Base-by-base conservation (phyloP, 2,113 vertebrate species). In the Poeciliopsis occidentalis region DNA sequence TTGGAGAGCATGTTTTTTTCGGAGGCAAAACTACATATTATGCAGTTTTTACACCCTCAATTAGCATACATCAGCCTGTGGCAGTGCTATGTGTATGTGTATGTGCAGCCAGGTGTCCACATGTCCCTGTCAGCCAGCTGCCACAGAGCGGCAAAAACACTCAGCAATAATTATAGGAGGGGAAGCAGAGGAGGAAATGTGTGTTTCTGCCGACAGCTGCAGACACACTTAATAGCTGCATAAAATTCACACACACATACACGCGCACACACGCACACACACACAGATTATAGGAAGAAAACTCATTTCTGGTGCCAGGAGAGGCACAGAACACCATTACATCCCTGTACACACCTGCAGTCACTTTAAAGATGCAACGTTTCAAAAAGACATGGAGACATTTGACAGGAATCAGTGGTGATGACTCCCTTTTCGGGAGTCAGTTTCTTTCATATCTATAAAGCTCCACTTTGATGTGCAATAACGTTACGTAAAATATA, bases 51-150 rank as follows among this genome's bases (percentile, higher is more conserved):
- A 75, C 22, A 44, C 31, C 60, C 32, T 31, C 41, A 1, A 75
- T 85, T 85, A 75, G 69, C 75, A 83, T 78, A 67, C 24, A 82
- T 73, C 76, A 79, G 75, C 67, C 61, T 65, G 65, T 34, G 60
- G 22, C 34, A 57, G 66, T 27, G 29, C 31, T 57, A 41, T 62
- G 47, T 70, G 76, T 71, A 31, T 72, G 78, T 47, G 51, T 80
- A 60, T 64, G 73, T 37, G 27, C 1, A 41, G 47, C 12, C 68
- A 70, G 68, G 75, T 81, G 78, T 86, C 60, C 75, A 60, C 68
- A 76, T 64, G 70, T 79, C 60, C 57, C 76, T 64, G 68, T 86
- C 84, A 80, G 79, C 71, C 75, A 67, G 75, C 80, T 85, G 86
- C 64, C 68, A 80, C 15, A 65, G 17, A 80, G 81, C 30, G 79